Conservation (phyloP, 2,797 vertebrate genomes). For the Merluccius polli region DNA sequence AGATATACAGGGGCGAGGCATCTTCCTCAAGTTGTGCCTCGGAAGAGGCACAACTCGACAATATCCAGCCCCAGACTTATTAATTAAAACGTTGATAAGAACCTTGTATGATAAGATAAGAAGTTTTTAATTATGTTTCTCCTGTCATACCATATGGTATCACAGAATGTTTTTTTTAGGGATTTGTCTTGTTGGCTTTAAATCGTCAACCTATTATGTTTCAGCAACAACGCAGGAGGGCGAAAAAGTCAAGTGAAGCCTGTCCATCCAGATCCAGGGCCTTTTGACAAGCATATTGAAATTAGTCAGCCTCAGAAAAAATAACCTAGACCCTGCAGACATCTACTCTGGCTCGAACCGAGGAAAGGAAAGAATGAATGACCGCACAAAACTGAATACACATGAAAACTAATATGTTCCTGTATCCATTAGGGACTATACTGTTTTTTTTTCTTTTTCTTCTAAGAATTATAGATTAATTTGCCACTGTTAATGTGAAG, state of each 20-base stretch:
- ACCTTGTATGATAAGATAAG: too few species aligned
- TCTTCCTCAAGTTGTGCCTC: too few species aligned
- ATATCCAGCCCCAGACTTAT: not conserved
- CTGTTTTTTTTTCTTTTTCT: not conserved
- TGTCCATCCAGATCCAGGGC: slow-evolving; percentile 41
- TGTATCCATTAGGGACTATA: slow-evolving; percentile 32
- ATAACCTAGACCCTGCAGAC: slow-evolving; percentile 30
- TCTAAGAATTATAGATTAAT: slow-evolving; percentile 21
- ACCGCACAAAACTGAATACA: slow-evolving; percentile 41
- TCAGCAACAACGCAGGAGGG: slow-evolving; percentile 44
- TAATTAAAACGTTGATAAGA: not conserved
- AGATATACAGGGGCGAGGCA: not conserved
- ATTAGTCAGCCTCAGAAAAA: slow-evolving; percentile 47
- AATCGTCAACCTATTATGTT: slow-evolving; percentile 50
- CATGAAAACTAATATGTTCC: slow-evolving; percentile 58
- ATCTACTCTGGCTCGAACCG: slow-evolving; percentile 28
- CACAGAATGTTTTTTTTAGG: slow-evolving; percentile 8
- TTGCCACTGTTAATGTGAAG: slow-evolving; percentile 26
- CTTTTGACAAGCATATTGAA: slow-evolving; percentile 47
- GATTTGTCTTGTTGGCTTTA: slow-evolving; percentile 32
- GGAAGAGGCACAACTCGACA: too few species aligned
- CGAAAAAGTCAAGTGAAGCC: slow-evolving; percentile 48
- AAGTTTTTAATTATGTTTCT: not conserved
- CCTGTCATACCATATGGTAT: slow-evolving; percentile 6
- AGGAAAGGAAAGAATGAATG: slow-evolving; percentile 31